These are phyloP conservation scores for Natator depressus DNA, from an alignment of 2,113 vertebrate genomes.

Conservation along the genomic window DNA sequence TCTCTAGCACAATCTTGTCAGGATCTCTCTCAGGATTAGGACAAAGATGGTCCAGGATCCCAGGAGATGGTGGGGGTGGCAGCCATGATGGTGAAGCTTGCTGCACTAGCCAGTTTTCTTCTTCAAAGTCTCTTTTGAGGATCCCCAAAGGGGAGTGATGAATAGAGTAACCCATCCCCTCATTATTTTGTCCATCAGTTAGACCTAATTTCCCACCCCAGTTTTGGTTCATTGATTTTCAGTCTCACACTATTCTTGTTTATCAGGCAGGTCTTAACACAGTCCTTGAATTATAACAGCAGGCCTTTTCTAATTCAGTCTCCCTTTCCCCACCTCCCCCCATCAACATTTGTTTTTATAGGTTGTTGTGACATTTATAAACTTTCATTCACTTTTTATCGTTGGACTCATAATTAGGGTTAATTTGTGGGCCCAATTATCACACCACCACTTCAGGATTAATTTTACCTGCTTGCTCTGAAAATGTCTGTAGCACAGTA, in stretches of 20 bases:
- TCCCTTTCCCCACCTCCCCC: neutral
- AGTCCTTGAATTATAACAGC: neutral
- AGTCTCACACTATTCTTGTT: neutral
- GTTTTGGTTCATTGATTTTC: neutral
- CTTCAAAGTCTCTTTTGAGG: neutral
- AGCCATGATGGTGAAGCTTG: neutral
- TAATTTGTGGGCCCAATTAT: neutral
- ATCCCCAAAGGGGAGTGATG: neutral
- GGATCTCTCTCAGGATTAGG: neutral
- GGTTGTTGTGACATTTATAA: neutral
- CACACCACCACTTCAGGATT: neutral
- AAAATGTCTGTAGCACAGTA: fast-evolving
- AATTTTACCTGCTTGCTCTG: neutral
- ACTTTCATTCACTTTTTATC: neutral
- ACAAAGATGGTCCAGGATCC: neutral
- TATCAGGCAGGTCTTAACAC: neutral
- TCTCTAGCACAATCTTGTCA: neutral
- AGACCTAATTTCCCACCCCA: neutral
- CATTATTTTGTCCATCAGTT: neutral
- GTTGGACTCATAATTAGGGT: neutral
- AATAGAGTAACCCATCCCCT: neutral
- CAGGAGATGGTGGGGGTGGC: neutral
- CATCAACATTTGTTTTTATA: neutral
- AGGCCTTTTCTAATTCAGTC: neutral
- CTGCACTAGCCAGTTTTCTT: neutral